phyloP scores from a whole-genome alignment of 2,888 invertebrate genomes.

The Lasioglossum leucozonium region DNA sequence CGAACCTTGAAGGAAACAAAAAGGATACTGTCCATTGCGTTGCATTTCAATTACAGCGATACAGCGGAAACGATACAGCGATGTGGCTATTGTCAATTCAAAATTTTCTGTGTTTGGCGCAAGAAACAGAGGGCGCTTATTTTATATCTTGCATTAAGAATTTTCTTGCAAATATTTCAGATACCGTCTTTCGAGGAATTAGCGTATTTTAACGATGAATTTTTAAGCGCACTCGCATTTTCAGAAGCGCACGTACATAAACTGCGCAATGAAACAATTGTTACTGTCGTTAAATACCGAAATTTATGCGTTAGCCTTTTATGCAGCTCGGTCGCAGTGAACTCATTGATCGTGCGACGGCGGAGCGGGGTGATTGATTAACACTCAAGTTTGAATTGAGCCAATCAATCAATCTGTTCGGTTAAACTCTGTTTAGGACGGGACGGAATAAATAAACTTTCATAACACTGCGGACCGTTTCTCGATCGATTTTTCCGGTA shows the following conservation, averaged over 20 bases:
- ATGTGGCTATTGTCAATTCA: too few species aligned
- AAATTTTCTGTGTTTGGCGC: too few species aligned
- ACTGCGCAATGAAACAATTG: neutral
- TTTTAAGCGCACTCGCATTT: too few species aligned
- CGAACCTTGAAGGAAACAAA: neutral
- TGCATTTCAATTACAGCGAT: neutral
- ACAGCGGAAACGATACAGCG: neutral
- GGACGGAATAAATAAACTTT: neutral
- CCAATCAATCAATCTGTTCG: neutral
- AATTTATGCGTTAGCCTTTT: neutral
- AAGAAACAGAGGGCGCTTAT: too few species aligned
- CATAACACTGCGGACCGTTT: neutral
- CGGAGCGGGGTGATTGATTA: neutral
- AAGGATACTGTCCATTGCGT: neutral
- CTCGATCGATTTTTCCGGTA: slow-evolving; percentile 28
- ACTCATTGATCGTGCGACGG: neutral
- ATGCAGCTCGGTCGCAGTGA: neutral
- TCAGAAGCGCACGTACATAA: neutral
- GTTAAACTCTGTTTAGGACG: neutral
- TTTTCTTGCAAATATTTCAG: too few species aligned
- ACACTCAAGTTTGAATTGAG: neutral
- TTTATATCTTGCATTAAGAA: too few species aligned
- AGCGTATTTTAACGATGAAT: too few species aligned
- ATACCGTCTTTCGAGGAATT: too few species aligned
- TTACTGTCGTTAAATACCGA: neutral